Conservation (phyloP, 2,113 vertebrate genomes). For the Diphyllodes magnificus region DNA sequence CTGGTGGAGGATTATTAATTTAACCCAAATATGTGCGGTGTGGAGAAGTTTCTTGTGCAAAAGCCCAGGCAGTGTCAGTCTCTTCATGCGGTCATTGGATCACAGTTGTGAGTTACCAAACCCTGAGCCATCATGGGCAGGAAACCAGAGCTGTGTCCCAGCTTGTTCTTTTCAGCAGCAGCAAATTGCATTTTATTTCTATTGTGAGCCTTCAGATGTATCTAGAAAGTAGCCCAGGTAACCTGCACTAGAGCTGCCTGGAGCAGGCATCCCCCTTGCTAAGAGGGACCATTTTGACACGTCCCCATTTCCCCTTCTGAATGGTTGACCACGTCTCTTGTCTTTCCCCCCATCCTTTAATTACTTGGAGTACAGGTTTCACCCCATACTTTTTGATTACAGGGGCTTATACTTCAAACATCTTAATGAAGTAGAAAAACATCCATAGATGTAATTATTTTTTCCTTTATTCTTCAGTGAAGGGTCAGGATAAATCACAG, state of each 20-base stretch:
- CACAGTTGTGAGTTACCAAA: background rate
- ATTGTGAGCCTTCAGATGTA: background rate
- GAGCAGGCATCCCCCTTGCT: background rate
- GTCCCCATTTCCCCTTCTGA: background rate
- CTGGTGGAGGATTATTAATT: background rate
- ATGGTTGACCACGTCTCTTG: accelerated
- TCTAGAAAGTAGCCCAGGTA: background rate
- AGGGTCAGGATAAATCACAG: background rate
- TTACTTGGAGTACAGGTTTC: background rate
- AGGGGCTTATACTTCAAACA: background rate
- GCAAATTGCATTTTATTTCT: background rate
- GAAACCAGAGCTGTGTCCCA: background rate
- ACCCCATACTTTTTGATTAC: background rate
- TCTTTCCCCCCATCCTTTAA: background rate
- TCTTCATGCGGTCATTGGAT: background rate
- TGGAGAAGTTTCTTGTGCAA: background rate
- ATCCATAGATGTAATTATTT: background rate
- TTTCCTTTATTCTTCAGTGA: background rate
- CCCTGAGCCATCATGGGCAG: accelerated
- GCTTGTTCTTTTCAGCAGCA: background rate
- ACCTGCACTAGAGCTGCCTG: background rate
- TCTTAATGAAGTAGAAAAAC: background rate
- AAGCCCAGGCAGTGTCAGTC: background rate
- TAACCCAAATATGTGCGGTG: background rate
- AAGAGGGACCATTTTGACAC: background rate